Evolutionary conservation across 2,797 vertebrate species (phyloP), one percentile per base, ranked within the genome.

Genomic region (Setipinna tenuifilis): DNA sequence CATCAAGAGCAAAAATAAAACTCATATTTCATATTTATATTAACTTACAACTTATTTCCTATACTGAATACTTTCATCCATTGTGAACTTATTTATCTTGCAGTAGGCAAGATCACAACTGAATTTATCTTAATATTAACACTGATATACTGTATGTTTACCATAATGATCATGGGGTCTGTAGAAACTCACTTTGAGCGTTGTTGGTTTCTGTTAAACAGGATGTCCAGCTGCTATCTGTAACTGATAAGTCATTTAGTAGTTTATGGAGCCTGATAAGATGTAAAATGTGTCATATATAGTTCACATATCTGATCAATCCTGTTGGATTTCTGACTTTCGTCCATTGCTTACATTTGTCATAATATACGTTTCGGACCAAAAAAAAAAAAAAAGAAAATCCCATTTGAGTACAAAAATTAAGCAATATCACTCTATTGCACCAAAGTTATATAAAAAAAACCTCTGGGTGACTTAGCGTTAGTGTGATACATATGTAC

Each of bases 401-500:
- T 78, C 71, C 35, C 35, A 78, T 78, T 78, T 44, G 3, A 78
- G 19, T 44, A 44, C 17, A 28, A 28, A 78, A 44, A 44, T 44
- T 2, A n/a, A 78, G 71, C 31, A 78, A 25, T 44, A 75, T 41
- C 35, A 35, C 25, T 71, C 71, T 78, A 44, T 78, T 78, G 71
- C 71, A 78, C 71, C 35, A 44, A 78, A 9, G 31, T 78, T 6
- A 17, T 41, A 35, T 17, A 19, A 19, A 35, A 71, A 17, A 75
- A 75, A 17, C 28, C 14, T 71, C 65, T 31, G 65, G 25, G 2
- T 71, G 65, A 25, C 31, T 25, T 14, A 75, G 65, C 12, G 28
- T 68, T 68, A 68, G 12, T 68, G 65, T 68, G 65, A 35, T 19
- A 25, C 61, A 65, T 65, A 65, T 65, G n/a, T 65, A 65, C 61